These are phyloP conservation scores for Osmerus mordax DNA, from an alignment of 2,113 vertebrate species.

Conservation along the genomic window DNA sequence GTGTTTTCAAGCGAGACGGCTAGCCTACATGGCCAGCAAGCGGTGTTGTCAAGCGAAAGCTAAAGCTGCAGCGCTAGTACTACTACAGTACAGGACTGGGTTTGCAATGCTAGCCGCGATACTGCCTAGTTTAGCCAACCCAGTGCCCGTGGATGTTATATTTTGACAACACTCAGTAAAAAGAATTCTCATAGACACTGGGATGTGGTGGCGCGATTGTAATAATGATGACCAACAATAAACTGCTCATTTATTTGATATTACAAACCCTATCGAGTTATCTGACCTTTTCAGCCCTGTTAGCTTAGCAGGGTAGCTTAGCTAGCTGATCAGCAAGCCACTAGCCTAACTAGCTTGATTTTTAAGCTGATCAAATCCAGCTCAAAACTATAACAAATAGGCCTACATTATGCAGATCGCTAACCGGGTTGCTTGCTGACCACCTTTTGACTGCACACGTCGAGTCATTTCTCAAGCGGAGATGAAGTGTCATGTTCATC, in stretches of 20 bases:
- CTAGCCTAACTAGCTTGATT: slow-evolving; percentile 48
- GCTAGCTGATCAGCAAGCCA: slow-evolving; percentile 61
- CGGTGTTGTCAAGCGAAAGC: slow-evolving; percentile 40
- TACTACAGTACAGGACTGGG: slow-evolving; percentile 38
- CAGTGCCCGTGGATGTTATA: too few species aligned
- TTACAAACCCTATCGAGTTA: background rate
- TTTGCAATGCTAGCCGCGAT: too few species aligned
- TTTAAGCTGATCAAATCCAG: slow-evolving; percentile 59
- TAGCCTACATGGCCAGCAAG: slow-evolving; percentile 19
- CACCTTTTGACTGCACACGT: background rate
- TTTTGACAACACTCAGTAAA: too few species aligned
- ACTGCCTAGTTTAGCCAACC: too few species aligned
- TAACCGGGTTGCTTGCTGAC: background rate
- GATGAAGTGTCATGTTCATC: too few species aligned
- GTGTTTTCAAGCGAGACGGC: slow-evolving; percentile 17
- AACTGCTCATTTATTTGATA: too few species aligned
- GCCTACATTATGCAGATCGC: slow-evolving; percentile 5
- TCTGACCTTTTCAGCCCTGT: slow-evolving; percentile 23
- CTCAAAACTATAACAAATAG: slow-evolving; percentile 47
- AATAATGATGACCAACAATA: too few species aligned
- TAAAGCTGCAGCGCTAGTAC: slow-evolving; percentile 32
- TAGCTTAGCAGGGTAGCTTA: slow-evolving; percentile 48
- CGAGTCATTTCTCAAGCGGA: too few species aligned
- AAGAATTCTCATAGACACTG: too few species aligned
- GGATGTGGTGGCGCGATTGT: too few species aligned